A percentile compares a stretch with the other conserved stretches of the same genome.
Evolutionary conservation across 2,888 invertebrate species (phyloP).

Genomic region (Lapara coniferarum): DNA sequence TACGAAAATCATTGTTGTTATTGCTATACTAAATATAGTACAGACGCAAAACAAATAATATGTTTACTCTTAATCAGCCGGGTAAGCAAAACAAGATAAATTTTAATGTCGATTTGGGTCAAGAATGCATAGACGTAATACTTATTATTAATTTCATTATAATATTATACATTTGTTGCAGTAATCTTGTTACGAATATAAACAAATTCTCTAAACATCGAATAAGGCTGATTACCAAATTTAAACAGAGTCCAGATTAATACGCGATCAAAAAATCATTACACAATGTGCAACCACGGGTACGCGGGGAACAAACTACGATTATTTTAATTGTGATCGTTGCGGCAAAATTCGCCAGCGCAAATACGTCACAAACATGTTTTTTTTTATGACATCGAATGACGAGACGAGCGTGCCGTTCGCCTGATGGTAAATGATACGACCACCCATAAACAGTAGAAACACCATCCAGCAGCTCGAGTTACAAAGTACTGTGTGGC

Average conservation of each 20-base stretch:
- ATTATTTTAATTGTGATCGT: too few species aligned
- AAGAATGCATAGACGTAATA: conserved; percentile 4
- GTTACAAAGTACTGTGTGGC: too few species aligned
- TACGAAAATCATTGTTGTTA: background rate
- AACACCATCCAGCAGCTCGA: too few species aligned
- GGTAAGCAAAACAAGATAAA: conserved; percentile 21
- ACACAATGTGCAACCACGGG: too few species aligned
- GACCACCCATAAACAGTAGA: too few species aligned
- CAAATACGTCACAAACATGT: too few species aligned
- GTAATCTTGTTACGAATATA: background rate
- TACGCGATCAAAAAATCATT: too few species aligned
- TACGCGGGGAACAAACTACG: too few species aligned
- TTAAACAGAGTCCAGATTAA: background rate
- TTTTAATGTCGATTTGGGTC: background rate
- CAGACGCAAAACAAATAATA: background rate
- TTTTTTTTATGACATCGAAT: too few species aligned
- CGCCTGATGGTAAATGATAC: too few species aligned
- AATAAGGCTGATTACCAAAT: background rate
- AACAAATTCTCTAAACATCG: background rate
- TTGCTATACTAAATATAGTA: background rate
- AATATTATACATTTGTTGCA: background rate
- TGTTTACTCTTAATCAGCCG: conserved; percentile 14
- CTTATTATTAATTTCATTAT: background rate
- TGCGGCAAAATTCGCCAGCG: too few species aligned
- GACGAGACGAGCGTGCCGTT: too few species aligned